Evolutionary conservation across 2,113 vertebrate species (phyloP).

Genomic region (Myanophis thanlyinensis): DNA sequence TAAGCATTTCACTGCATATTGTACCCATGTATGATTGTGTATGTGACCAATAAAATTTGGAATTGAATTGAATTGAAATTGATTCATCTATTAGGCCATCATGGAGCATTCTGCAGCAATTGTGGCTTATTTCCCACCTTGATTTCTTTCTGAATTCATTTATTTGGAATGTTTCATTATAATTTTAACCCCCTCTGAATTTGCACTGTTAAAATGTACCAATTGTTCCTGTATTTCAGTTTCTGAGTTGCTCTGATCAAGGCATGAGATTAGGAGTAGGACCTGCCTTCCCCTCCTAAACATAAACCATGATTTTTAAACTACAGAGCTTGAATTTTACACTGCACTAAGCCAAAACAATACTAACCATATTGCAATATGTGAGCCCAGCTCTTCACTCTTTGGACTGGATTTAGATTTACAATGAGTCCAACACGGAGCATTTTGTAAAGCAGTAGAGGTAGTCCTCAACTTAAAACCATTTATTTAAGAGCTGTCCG

Average conservation of each 20-base stretch:
- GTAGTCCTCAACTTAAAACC: too few relatives aligned
- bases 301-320: background rate
- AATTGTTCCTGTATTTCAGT: background rate
- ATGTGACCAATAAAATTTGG: too few relatives aligned
- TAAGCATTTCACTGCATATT: too few relatives aligned
- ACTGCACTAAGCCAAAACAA: background rate
- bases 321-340: background rate
- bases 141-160: background rate
- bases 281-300: background rate
- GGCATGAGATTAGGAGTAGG: background rate
- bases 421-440: background rate
- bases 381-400: background rate
- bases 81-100: background rate
- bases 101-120: background rate
- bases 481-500: too few relatives aligned
- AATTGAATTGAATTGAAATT: too few relatives aligned
- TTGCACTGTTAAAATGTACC: background rate
- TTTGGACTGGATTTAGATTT: background rate
- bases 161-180: background rate
- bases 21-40: too few relatives aligned
- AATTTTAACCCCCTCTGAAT: background rate
- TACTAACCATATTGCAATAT: background rate
- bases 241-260: background rate
- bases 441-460: background rate
- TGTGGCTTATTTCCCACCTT: background rate